Base-by-base conservation (phyloP, 2,888 invertebrate species). In the Microdon myrmicae region DNA sequence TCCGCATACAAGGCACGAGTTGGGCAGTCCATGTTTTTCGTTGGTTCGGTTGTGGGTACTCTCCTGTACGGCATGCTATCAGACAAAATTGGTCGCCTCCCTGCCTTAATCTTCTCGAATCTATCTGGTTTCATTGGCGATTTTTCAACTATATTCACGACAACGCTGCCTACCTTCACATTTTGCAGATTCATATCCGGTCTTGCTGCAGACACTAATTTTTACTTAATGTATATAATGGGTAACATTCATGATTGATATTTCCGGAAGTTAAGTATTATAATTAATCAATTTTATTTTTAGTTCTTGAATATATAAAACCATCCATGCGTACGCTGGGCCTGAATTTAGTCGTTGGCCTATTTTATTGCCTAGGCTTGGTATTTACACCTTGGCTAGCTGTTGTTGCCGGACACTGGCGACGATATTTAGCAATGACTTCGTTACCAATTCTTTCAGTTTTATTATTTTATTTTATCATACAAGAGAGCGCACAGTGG, bases 401-500 rank as follows among this genome's bases (percentile, higher is more conserved):
- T 0, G 79, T 83, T 2, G 71, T 73, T 25, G 73, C 81, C 13
- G 79, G 80, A 2, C 74, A 81, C 59, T 86, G 86, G 86, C 79
- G 82, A 67, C 75, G 73, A 23, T 84, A 84, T 66, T 74, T 85
- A 49, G 73, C 83, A 9, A 79, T 81, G 54, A 81, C 84, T 3
- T 81, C 84, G 3, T 61, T 83, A 51, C 85, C 85, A 9, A 81
- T 84, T 39, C 67, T 82, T 1, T 68, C 79, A 14, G 79, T 84
- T 19, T 69, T 81, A 4, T 53, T 75, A 2, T 84, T 81, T 69
- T 85, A 85, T 68, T 81, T 83, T 28, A 72, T 84, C 32, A 81
- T 81, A 12, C 84, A 84, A n/a, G 85, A 86, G 74, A 85, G 85
- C 68, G 85, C 84, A 0, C 83, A 85, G 68, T 86, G 86, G 86